Evolutionary conservation across 1,140 invertebrate species (phyloP).

Genomic region (Ruditapes philippinarum): DNA sequence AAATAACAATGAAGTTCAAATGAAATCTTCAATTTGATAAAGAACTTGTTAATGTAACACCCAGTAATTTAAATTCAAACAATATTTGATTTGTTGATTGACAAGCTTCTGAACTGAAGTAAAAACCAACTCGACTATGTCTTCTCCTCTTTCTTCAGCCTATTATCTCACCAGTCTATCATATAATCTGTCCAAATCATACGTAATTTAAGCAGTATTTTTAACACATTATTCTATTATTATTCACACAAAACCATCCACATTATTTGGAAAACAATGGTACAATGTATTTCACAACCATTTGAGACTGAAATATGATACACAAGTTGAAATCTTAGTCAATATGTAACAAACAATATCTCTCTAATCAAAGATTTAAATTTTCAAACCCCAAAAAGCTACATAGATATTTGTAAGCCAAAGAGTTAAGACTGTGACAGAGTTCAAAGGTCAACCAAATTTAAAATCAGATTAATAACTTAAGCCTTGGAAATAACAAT

Average conservation of each 20-base stretch:
- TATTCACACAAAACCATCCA: neutral
- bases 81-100: neutral
- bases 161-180: neutral
- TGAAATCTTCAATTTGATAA: no score
- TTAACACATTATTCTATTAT: slow-evolving; percentile 5
- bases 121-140: neutral
- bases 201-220: neutral
- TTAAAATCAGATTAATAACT: slow-evolving; percentile 5
- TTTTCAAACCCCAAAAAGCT: neutral
- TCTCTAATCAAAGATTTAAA: neutral
- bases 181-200: neutral
- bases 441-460: neutral
- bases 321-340: slow-evolving; percentile 4
- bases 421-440: neutral
- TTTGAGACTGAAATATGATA: neutral
- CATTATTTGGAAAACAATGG: neutral
- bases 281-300: neutral
- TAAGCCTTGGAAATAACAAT: slow-evolving; percentile 4
- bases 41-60: no score
- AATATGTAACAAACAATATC: slow-evolving; percentile 5
- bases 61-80: no score
- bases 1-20: no score
- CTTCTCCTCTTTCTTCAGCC: neutral
- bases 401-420: neutral
- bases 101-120: neutral